Percentiles rank a stretch among this genome's conserved stretches.
Conservation (phyloP, 2,113 vertebrate genomes). For the Syngnathoides biaculeatus region DNA sequence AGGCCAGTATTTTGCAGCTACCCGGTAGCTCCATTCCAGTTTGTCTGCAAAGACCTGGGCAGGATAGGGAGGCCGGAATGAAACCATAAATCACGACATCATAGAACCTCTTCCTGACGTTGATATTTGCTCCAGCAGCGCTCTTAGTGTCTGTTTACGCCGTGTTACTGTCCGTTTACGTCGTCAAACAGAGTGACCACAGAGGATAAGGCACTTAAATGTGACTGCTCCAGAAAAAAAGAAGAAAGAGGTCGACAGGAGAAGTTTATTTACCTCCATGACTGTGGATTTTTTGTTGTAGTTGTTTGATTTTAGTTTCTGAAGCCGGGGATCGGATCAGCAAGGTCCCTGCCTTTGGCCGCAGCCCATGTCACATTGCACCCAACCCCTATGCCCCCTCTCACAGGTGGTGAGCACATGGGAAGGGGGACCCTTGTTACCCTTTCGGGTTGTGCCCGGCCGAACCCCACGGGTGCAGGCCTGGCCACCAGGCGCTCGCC, state of each 20-base stretch:
- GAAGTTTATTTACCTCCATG: constrained; percentile 36
- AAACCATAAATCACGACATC: constrained; percentile 69
- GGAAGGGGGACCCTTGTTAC: too few species aligned
- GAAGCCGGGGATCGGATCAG: too few species aligned
- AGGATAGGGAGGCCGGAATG: constrained; percentile 51
- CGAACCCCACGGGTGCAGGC: too few species aligned
- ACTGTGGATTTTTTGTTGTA: neutral
- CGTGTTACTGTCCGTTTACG: constrained; percentile 55
- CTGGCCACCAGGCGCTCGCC: too few species aligned
- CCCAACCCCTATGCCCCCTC: too few species aligned
- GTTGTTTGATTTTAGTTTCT: too few species aligned
- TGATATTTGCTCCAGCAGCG: constrained; percentile 63
- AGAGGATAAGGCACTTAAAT: constrained; percentile 59
- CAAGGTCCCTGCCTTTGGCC: too few species aligned
- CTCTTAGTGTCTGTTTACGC: constrained; percentile 52
- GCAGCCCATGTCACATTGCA: too few species aligned
- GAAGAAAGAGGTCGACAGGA: constrained; percentile 36
- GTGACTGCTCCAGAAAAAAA: too few species aligned
- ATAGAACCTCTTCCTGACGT: constrained; percentile 56
- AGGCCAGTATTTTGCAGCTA: too few species aligned
- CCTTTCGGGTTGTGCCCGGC: too few species aligned
- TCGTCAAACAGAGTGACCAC: constrained; percentile 63
- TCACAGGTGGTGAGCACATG: too few species aligned
- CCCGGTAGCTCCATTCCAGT: neutral
- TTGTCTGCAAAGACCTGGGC: neutral